These are phyloP conservation scores for Axinella damicornis DNA, from an alignment of 37 sponge, comb jelly and placozoan species.

Conservation along the genomic window DNA sequence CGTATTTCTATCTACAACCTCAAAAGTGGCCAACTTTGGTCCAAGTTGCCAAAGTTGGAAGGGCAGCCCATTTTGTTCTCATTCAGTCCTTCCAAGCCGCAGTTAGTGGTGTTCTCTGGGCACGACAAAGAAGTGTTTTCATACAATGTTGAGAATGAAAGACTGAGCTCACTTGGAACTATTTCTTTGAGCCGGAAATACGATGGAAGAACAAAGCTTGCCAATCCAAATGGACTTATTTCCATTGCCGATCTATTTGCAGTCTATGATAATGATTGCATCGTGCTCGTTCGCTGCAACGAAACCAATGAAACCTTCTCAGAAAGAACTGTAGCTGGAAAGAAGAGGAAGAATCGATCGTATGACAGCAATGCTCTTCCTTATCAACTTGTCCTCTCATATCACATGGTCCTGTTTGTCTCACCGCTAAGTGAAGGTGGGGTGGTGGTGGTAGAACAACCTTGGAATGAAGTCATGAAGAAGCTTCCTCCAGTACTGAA, in stretches of 20 bases:
- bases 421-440: background rate
- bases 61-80: slow-evolving; percentile 4
- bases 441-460: slow-evolving; percentile 61
- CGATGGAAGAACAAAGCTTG: slow-evolving; percentile 17
- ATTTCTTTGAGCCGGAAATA: background rate
- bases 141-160: slow-evolving; percentile 17
- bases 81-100: background rate
- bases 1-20: slow-evolving; percentile 17
- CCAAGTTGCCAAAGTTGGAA: slow-evolving; percentile 32
- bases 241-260: slow-evolving; percentile 10
- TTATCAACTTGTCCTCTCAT: background rate
- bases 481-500: slow-evolving; percentile 63
- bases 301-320: background rate
- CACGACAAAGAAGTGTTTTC: slow-evolving; percentile 17
- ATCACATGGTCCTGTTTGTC: slow-evolving; percentile 39
- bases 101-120: slow-evolving; percentile 28
- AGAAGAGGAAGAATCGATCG: background rate
- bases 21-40: background rate
- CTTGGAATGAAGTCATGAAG: slow-evolving; percentile 45
- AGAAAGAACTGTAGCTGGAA: background rate
- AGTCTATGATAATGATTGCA: slow-evolving; percentile 52
- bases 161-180: background rate
- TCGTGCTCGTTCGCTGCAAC: slow-evolving; percentile 21
- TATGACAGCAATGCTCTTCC: background rate
- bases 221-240: slow-evolving; percentile 19